A percentile compares a stretch with the other conserved stretches of the same genome.
Conservation (phyloP, 2,888 invertebrate genomes). For the Lycophotia porphyrea region DNA sequence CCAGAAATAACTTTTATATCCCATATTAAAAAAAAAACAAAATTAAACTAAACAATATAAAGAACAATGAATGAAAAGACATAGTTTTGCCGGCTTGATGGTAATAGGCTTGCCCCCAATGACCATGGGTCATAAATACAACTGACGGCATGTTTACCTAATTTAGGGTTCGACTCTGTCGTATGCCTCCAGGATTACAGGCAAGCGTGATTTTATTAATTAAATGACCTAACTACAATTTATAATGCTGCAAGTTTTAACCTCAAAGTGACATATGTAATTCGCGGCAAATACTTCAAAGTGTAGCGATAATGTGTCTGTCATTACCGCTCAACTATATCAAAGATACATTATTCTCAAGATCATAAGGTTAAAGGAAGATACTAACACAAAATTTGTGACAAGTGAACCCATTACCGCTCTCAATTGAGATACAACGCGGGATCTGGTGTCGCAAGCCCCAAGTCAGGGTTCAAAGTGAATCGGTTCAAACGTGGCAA, state of each 20-base stretch:
- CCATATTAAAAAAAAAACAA: neutral
- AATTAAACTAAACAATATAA: neutral
- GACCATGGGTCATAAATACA: neutral
- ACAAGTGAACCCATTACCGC: conserved; percentile 12
- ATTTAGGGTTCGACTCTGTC: neutral
- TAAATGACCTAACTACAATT: neutral
- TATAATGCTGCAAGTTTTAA: neutral
- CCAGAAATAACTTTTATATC: neutral
- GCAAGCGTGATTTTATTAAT: neutral
- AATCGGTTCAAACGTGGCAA: conserved; percentile 58
- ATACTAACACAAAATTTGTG: conserved; percentile 4
- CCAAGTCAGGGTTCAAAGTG: conserved; percentile 58
- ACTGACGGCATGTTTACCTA: neutral
- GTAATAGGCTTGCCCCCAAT: neutral
- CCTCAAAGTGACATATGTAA: neutral
- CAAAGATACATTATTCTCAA: neutral
- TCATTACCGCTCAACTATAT: neutral
- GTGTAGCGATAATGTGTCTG: neutral
- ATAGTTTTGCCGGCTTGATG: neutral
- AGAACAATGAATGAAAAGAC: neutral
- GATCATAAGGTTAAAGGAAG: neutral
- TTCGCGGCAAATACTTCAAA: neutral
- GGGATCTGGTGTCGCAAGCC: conserved; percentile 51
- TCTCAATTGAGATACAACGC: conserved; percentile 49
- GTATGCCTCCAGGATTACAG: neutral